Evolutionary conservation across 2,888 invertebrate genomes (phyloP), one percentile per base, ranked within the genome.

Genomic region (Xestobium rufovillosum): DNA sequence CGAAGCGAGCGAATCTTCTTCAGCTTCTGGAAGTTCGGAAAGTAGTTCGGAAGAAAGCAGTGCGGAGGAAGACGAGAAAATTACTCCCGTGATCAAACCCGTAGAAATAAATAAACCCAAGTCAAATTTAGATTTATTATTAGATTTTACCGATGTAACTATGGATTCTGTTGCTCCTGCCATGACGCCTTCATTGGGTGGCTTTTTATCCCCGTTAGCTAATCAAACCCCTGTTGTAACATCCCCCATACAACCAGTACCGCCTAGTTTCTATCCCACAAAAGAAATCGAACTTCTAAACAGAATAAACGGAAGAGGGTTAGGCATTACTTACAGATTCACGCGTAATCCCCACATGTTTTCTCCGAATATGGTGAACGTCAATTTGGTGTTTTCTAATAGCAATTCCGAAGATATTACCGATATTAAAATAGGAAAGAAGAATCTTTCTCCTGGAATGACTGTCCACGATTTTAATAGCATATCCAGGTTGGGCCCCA

Each of bases 161-260:
- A 78, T 77, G 37, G 76, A 80, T 25, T 72, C 74, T 42, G 67
- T 75, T 25, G 66, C 80, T 44, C 85, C 87, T 30, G 76, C 84
- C 8, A 79, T 89, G 78, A 87, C 87, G 17, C 88, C 89, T 42
- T 86, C 86, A 1, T 67, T 82, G 19, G 87, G 87, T 28, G 85
- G 84, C 2, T 78, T 87, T 53, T 66, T 86, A 19, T 79, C 83
- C 1, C 83, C 85, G 8, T 67, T 75, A 44, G 47, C 45, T 15
- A 44, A 49, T 17, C 37, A 42, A 4, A 47, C 51, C 10, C 31
- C 41, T 19, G 39, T 45, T 13, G 34, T 30, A 28, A 35, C 50
- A 64, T 66, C 55, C 38, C 50, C 59, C 16, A 72, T 80, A 16
- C 73, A 78, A 45, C 63, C 76, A 12, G 78, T 78, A 8, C 71